These are phyloP conservation scores for Brachionus rotundiformis DNA, from an alignment of 1,140 invertebrate species.

Conservation along the genomic window DNA sequence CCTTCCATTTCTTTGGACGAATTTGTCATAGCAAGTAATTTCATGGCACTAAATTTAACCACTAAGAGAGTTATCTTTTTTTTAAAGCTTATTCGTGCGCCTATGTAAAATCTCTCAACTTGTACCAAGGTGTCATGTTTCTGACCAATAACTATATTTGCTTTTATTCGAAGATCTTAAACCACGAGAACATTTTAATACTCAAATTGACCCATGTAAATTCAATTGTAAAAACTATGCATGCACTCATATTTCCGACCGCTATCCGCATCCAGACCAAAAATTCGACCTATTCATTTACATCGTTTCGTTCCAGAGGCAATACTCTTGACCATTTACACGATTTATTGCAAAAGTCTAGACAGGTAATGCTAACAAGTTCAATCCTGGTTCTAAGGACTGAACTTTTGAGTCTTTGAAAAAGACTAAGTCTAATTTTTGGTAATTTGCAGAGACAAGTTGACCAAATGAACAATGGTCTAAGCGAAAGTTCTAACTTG, in stretches of 20 bases:
- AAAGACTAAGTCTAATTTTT: not conserved
- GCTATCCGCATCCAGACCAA: constrained; percentile 39
- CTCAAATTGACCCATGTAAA: constrained; percentile 49
- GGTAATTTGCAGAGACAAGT: not conserved
- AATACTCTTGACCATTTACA: constrained; percentile 39
- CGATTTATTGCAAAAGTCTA: constrained; percentile 11
- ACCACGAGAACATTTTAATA: constrained; percentile 48
- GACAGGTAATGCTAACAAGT: not conserved
- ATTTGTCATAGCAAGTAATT: constrained; percentile 12
- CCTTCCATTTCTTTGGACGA: constrained; percentile 37
- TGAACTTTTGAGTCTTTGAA: not conserved
- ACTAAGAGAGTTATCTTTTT: not conserved
- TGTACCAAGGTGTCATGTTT: constrained; percentile 50
- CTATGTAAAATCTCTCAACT: constrained; percentile 47
- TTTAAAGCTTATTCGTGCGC: constrained; percentile 30
- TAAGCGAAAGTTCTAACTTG: not conserved
- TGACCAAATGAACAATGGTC: not conserved
- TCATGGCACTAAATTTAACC: not conserved
- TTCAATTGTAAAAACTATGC: constrained; percentile 50
- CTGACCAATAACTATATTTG: constrained; percentile 45
- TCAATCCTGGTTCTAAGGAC: not conserved
- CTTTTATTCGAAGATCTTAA: constrained; percentile 49
- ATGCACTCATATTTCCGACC: constrained; percentile 50
- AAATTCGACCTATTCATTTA: constrained; percentile 48
- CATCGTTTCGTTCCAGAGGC: constrained; percentile 39